phyloP scores from a whole-genome alignment of 2,888 invertebrate species.

The Daptonema setosum region DNA sequence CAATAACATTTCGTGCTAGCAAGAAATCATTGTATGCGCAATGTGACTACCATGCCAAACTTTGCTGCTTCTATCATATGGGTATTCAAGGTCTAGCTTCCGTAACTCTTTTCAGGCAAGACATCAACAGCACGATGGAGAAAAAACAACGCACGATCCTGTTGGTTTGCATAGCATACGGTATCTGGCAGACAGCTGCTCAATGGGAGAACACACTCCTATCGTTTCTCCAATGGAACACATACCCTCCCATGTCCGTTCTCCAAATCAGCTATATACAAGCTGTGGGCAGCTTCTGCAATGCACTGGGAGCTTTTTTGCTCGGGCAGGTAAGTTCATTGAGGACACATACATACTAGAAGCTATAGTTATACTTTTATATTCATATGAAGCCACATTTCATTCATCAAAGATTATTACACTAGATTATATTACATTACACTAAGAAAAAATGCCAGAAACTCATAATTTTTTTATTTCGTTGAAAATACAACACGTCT shows the following conservation, averaged over 20 bases:
- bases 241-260: constrained; percentile 19
- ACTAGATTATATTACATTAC: no score
- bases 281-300: constrained; percentile 23
- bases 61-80: no score
- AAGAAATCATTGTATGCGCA: no score
- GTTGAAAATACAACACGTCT: no score
- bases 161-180: constrained; percentile 21
- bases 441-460: background rate
- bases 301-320: constrained; percentile 22
- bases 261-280: constrained; percentile 25
- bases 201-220: constrained; percentile 26
- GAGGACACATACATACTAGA: no score
- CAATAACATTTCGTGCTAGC: no score
- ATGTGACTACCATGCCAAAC: no score
- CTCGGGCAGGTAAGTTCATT: constrained; percentile 17
- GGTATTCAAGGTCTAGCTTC: no score
- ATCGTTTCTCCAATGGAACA: constrained; percentile 27
- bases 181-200: constrained; percentile 24
- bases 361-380: no score
- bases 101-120: no score
- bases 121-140: background rate
- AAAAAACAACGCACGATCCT: constrained; percentile 10
- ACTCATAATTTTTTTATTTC: background rate
- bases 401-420: no score
- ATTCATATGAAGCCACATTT: no score